Evolutionary conservation across 2,797 vertebrate genomes (phyloP), one percentile per base, ranked within the genome.

Genomic region (Hoplostethus atlanticus): DNA sequence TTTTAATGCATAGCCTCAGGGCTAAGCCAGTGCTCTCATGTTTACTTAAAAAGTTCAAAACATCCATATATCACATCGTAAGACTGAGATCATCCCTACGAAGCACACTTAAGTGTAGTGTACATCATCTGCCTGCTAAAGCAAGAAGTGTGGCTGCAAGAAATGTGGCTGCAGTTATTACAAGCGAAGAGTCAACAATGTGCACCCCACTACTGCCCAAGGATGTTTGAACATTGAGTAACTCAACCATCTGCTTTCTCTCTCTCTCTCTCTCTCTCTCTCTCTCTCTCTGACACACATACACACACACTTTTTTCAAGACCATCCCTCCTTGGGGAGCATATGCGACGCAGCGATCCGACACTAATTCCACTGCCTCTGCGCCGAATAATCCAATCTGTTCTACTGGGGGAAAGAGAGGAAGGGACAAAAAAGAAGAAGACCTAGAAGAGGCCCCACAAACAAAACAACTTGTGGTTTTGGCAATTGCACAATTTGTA

Each of bases 381-480:
- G 75, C 83, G 89, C 80, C 71, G 81, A 79, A 91, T 87, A 88
- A 91, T 92, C 80, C 84, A 90, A 89, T 90, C 84, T 87, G 74
- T 82, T 87, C 80, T 48, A 67, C 72, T 71, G 21, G 79, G 82
- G 78, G 68, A 79, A 87, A 86, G 71, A 55, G 64, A 76, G 65
- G 63, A 77, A 59, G 46, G 68, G 71, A 56, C 28, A 58, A 50
- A 65, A 48, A 12, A 58, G 50, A 65, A 48, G 44, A 31, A 68
- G 6, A 71, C 38, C 34, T 13, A 30, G 38, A 52, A 77, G 64
- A 81, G 51, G 44, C 52, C 71, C 58, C 68, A 70, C 47, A 80
- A 86, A 81, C 69, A 85, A 79, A 85, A 84, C 51, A 74, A 40
- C 66, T 64, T 47, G 57, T 65, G 54, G 36, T 64, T 76, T 55